Percentiles rank a stretch among this genome's conserved stretches.
phyloP scores from a whole-genome alignment of 2,888 invertebrate species.

The Parochlus steinenii region DNA sequence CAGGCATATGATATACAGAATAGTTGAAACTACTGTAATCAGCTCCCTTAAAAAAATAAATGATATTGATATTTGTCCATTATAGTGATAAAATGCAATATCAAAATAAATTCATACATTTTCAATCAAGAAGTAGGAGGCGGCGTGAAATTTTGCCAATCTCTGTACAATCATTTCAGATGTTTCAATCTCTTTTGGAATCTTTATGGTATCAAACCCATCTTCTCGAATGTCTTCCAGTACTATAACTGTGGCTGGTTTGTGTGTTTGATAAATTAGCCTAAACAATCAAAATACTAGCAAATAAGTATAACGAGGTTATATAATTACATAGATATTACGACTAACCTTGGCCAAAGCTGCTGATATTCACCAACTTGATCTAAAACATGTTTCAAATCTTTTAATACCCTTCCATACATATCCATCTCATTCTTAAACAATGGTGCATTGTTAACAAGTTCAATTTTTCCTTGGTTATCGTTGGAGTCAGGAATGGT shows the following conservation, averaged over 20 bases:
- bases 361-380: conserved; percentile 7
- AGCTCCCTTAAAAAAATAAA: not conserved
- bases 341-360: conserved; percentile 13
- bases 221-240: conserved; percentile 31
- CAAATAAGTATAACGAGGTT: not conserved
- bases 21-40: conserved; percentile 2
- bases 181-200: conserved; percentile 30
- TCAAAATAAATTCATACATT: conserved; percentile 22
- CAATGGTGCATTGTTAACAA: too few relatives aligned
- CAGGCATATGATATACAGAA: conserved; percentile 8
- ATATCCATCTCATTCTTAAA: conserved; percentile 14
- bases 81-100: not conserved
- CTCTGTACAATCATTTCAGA: conserved; percentile 27
- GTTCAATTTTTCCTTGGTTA: not conserved
- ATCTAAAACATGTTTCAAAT: conserved; percentile 12
- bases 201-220: conserved; percentile 31
- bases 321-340: not conserved
- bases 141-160: conserved; percentile 33
- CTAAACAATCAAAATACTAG: conserved; percentile 5
- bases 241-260: conserved; percentile 18
- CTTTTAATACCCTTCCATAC: conserved; percentile 15
- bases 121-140: conserved; percentile 30
- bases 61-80: conserved; percentile 7
- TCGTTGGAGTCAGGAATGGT: conserved; percentile 1
- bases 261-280: conserved; percentile 12